Base-by-base conservation (phyloP, 2,113 vertebrate genomes). In the Aphelocoma coerulescens region DNA sequence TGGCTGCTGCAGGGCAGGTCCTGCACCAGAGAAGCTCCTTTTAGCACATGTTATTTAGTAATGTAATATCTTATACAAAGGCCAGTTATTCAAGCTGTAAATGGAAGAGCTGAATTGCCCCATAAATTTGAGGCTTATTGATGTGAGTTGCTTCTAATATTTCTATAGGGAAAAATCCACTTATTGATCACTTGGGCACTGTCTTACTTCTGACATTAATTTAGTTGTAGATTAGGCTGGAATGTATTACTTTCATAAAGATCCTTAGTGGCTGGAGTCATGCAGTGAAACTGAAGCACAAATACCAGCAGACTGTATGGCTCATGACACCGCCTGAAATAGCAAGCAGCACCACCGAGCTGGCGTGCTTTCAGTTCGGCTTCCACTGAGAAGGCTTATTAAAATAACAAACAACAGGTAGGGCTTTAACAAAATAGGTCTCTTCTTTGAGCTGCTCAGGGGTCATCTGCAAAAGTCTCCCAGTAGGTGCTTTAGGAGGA, bases 191-290 rank as follows among this genome's bases (percentile, higher is more conserved):
- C 92, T 84, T 1, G 48, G 86, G 72, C 92, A 84, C 85, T 88
- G 93, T 92, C 93, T 96, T 95, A 86, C 86, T 96, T 94, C 92
- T 93, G 90, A 88, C 85, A 91, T 95, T 93, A 96, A 95, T 96
- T 97, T 92, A 94, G 92, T 84, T 95, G 95, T 91, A 93, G 93
- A 92, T 96, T 86, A 94, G 79, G 48, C 65, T 89, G 79, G 83
- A 95, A 97, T 92, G 95, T 96, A 93, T 96, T 94, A 83, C 96
- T 94, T 96, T 82, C 91, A 85, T 97, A 78, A 44, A 96, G 97
- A 96, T 95, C 93, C 69, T 88, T 92, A 80, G 93, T 91, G 95
- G 94, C 65, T 96, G 87, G 95, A 97, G 92, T 94, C 95, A 88
- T 13, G 32, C 93, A 82, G 91, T 52, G 95, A 95, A 87, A 93